Base-by-base conservation (phyloP, 2,797 vertebrate genomes). In the Intellagama lesueurii region DNA sequence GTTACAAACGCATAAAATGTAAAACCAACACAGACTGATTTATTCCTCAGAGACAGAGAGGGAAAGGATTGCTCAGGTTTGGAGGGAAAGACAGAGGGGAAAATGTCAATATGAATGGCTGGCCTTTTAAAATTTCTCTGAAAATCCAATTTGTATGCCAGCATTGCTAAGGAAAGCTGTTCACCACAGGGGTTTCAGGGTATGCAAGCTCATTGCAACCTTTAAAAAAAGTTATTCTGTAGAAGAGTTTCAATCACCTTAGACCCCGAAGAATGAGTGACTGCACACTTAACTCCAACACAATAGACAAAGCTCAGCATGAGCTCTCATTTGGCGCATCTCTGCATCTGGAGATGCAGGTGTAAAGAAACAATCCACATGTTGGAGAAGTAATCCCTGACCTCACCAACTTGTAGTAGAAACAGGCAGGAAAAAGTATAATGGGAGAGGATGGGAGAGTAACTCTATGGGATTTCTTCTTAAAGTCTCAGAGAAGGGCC, bases 81-180 rank as follows among this genome's bases (percentile, higher is more conserved):
- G n/a, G 76, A 78, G 24, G 26, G 24, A 7, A 47, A 35, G 35
- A 17, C 80, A 28, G 24, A 17, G 68, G n/a, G 66, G 32, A 40
- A 87, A 90, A 88, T 14, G 1, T n/a, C 90, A 0, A 28, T 87
- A 91, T 92, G 86, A 91, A 94, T 92, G 60, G 83, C 76, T 76
- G 82, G 44, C 56, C 40, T 83, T 83, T 83, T 49, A 75, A 49
- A n/a, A n/a, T 32, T 75, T 77, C 83, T 94, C 72, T 87, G 83
- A 56, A 56, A 86, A 32, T 44, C 68, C 60, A 86, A 78, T 82
- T 90, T 88, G 91, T 78, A 35, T 7, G 60, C 88, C 73, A 49
- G 78, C 44, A 44, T 85, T 88, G 56, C 86, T 75, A 49, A 83
- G 78, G 49, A 84, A 92, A 35, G 24, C 81, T 94, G 91, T 85